Evolutionary conservation across 2,797 vertebrate species (phyloP).

Genomic region (Esox masquinongy): DNA sequence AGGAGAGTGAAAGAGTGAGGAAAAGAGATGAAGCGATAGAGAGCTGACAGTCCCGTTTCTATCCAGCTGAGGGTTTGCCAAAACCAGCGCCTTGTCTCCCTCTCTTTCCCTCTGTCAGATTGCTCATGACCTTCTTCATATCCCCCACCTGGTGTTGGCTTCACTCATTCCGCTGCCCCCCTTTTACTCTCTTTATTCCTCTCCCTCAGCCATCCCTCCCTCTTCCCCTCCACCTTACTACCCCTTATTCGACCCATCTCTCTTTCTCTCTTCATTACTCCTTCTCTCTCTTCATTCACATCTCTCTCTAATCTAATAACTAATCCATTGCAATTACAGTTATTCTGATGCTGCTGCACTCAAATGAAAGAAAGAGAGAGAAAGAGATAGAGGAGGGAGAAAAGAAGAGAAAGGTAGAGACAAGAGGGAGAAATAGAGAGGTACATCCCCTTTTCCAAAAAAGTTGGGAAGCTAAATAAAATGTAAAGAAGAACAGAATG

Average conservation of each 20-base stretch:
- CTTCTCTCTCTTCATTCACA: constrained; percentile 4
- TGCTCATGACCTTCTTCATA: not conserved
- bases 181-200: not conserved
- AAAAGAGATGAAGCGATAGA: not conserved
- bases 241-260: constrained; percentile 32
- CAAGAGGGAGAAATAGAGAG: too few relatives aligned
- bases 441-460: too few relatives aligned
- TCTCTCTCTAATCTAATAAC: constrained; percentile 53
- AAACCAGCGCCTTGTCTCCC: constrained; percentile 47
- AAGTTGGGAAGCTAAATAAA: too few relatives aligned
- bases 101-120: not conserved
- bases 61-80: constrained; percentile 58
- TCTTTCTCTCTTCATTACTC: not conserved
- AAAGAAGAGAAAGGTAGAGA: not conserved
- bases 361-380: constrained; percentile 10
- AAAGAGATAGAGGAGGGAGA: not conserved
- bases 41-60: constrained; percentile 46
- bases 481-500: too few relatives aligned
- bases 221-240: constrained; percentile 4
- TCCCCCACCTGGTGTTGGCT: not conserved
- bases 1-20: not conserved
- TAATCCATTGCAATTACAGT: constrained; percentile 48
- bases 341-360: constrained; percentile 41
- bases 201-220: not conserved
- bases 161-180: not conserved